Evolutionary conservation across 2,113 vertebrate species (phyloP), one percentile per base, ranked within the genome.

Genomic region (Colinus virginianus): DNA sequence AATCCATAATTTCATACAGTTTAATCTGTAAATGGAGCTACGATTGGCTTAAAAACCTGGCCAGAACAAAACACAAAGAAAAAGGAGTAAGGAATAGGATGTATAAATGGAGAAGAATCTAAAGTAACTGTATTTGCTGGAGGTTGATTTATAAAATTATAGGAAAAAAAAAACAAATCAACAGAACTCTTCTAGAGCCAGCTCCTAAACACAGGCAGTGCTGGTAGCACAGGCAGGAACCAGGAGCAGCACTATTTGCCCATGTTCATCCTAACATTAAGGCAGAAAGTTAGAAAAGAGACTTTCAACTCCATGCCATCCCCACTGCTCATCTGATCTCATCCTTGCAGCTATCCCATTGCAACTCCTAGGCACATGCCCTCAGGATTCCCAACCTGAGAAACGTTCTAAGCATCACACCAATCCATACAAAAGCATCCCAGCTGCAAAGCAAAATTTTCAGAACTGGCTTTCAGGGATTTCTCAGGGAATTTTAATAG

Each of bases 251-350:
- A 59, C 32, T 71, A 74, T 92, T 90, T 90, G 87, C 62, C 62
- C 68, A 51, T 6, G 2, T 36, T 92, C 93, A 84, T 70, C 78
- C 81, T 94, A 90, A 92, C 70, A 58, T 70, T 23, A 61, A 7
- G 1, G 75, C 67, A 94, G 11, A 58, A 34, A 74, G 83, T 86
- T 70, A 42, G 64, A 63, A 88, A 83, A 92, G 61, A 90, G 93
- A 71, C 88, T 93, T 86, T 90, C 84, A 93, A 90, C 84, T 86
- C 70, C 28, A 8, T 43, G 56, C 61, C 46, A n/a, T 21, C 48
- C 23, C 40, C 7, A 2, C 67, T 58, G 74, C 58, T 81, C 84
- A 26, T 38, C 38, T 26, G 66, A 42, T 42, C 80, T 59, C 0
- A 0, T 32, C 19, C 84, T 92, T 55, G 63, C 32, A 68, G 56